Evolutionary conservation across 30 jellyfish, hydroid and myxozoan species (phyloP).

Genomic region (Turritopsis dohrnii): DNA sequence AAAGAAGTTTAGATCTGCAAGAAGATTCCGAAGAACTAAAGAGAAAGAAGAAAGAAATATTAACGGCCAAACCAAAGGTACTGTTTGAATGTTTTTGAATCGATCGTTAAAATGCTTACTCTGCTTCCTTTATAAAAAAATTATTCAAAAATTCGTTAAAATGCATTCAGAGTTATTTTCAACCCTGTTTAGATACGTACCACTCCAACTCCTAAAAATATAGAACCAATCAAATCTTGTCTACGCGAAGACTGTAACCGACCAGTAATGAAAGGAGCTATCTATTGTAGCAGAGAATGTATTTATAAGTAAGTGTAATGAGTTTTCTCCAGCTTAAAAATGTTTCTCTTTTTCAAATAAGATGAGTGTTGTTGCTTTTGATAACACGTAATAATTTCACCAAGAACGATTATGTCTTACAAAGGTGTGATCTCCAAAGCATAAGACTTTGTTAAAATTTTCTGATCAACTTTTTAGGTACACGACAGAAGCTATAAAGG

Average conservation of each 20-base stretch:
- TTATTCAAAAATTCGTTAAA: too few species aligned
- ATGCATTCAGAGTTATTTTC: too few species aligned
- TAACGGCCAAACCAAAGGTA: constrained; percentile 7
- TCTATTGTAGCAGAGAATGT: constrained; percentile 86
- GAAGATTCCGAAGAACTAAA: constrained; percentile 16
- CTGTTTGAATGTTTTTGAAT: background rate
- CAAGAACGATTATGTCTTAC: too few species aligned
- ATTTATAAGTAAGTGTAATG: constrained; percentile 48
- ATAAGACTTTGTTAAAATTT: too few species aligned
- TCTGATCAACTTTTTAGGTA: too few species aligned
- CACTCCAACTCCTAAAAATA: constrained; percentile 69
- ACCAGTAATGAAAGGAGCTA: constrained; percentile 75
- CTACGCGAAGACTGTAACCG: constrained; percentile 47
- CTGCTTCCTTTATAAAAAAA: background rate
- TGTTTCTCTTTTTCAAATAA: too few species aligned
- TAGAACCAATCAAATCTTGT: constrained; percentile 42
- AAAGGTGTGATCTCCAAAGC: too few species aligned
- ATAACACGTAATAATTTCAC: too few species aligned
- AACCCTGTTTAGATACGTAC: constrained; percentile 65
- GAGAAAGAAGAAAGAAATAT: constrained; percentile 2
- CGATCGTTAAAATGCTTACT: too few species aligned
- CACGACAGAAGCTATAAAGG: constrained; percentile 34
- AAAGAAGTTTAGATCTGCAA: background rate
- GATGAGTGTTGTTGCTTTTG: too few species aligned
- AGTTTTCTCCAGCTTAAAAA: background rate